Evolutionary conservation across 1,140 invertebrate genomes (phyloP), one percentile per base, ranked within the genome.

Genomic region (Camponotus pennsylvanicus): DNA sequence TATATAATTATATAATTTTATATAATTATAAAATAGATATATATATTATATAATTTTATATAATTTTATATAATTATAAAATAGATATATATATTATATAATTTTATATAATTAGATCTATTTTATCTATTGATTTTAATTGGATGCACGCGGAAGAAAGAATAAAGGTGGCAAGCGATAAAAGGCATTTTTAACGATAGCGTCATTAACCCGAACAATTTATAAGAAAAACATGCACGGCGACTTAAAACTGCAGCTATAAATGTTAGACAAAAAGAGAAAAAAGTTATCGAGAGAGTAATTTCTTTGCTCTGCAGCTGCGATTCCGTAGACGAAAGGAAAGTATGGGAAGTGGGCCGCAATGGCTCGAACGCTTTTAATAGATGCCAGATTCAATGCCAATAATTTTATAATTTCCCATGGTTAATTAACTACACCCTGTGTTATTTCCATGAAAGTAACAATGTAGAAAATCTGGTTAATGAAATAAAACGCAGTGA

Each of bases 391-490:
- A 32, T 37, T 82, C 52, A 61, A 45, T 59, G 52, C 55, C 79
- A 64, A 52, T 78, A 88, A 88, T 88, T 88, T 76, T 52, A 85
- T 88, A 88, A 88, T 85, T 67, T 66, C 32, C 42, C 49, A 57
- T 59, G 32, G 59, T 27, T 79, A 89, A 89, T 88, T 89, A 89
- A 88, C 42, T 40, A n/a, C 9, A 21, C 64, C 8, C 6, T 52
- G 79, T 42, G 55, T 61, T 75, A 63, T 75, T 59, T 32, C 4
- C 40, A 7, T 11, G 18, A 15, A 73, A 40, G 67, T 61, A 82
- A 82, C 79, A 82, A 73, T 40, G 79, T 45, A 73, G 67, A 82
- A 73, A 73, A 82, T 73, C 27, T 18, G 52, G 69, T 37, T 82
- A 82, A 82, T 80, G 40, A 67, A 73, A 71, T 82, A 82, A 71